A percentile compares a stretch with the other conserved stretches of the same genome.
Conservation (phyloP, 1,140 invertebrate species). For the Archegozetes longisetosus region DNA sequence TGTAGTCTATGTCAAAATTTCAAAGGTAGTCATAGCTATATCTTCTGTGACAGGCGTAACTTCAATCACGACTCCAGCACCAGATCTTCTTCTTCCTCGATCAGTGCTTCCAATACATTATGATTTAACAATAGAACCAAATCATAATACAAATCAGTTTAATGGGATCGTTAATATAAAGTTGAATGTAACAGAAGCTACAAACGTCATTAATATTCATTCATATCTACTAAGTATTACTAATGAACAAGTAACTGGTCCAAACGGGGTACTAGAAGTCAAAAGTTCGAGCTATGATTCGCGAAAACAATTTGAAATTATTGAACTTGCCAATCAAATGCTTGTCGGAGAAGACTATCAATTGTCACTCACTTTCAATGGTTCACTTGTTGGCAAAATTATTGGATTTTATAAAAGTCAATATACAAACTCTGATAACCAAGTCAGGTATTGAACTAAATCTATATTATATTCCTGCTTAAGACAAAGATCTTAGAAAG, state of each 20-base stretch:
- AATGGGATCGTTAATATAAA: slow-evolving; percentile 3
- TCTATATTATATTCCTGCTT: background rate
- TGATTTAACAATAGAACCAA: slow-evolving; percentile 42
- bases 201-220: slow-evolving; percentile 31
- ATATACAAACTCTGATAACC: slow-evolving; percentile 39
- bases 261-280: background rate
- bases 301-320: background rate
- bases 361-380: slow-evolving; percentile 39
- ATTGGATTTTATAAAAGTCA: slow-evolving; percentile 61
- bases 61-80: background rate
- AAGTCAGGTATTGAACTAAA: background rate
- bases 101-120: slow-evolving; percentile 64
- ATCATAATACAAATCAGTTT: slow-evolving; percentile 8
- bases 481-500: too few relatives aligned
- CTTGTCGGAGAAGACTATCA: background rate
- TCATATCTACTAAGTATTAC: slow-evolving; percentile 67
- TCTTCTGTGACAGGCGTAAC: background rate
- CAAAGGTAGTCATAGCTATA: background rate
- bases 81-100: slow-evolving; percentile 51
- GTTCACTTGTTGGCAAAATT: slow-evolving; percentile 44
- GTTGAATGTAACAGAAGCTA: background rate
- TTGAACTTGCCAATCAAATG: background rate
- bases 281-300: background rate
- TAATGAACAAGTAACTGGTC: background rate
- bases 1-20: too few relatives aligned